Conservation (phyloP, 1,140 invertebrate genomes). For the Drosophila busckii region DNA sequence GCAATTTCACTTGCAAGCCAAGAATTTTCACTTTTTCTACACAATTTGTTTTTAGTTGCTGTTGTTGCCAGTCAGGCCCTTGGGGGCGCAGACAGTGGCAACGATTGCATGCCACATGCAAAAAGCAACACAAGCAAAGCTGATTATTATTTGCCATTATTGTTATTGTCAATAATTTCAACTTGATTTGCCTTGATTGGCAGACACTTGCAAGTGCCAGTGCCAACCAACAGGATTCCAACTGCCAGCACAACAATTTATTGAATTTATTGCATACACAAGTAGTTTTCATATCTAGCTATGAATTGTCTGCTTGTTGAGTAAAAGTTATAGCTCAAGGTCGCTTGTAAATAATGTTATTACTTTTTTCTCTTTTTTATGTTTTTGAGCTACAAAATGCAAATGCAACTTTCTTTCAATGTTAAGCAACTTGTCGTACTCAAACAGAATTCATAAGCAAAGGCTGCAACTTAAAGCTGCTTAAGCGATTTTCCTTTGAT, state of each 20-base stretch:
- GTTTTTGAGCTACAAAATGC: too few relatives aligned
- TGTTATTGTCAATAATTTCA: slow-evolving; percentile 74
- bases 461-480: too few relatives aligned
- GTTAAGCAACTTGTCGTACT: too few relatives aligned
- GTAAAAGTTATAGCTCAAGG: slow-evolving; percentile 32
- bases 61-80: slow-evolving; percentile 16
- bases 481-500: too few relatives aligned
- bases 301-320: slow-evolving; percentile 19
- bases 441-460: too few relatives aligned
- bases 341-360: slow-evolving; percentile 35
- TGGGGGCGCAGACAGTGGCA: slow-evolving; percentile 28
- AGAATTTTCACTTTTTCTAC: slow-evolving; percentile 66
- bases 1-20: slow-evolving; percentile 22
- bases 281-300: slow-evolving; percentile 22
- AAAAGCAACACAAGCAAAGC: slow-evolving; percentile 15
- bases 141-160: slow-evolving; percentile 57
- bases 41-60: slow-evolving; percentile 8
- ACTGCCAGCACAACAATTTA: slow-evolving; percentile 5
- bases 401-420: background rate
- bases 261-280: slow-evolving; percentile 17
- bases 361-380: too few relatives aligned
- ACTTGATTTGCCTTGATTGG: slow-evolving; percentile 65
- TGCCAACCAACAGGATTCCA: background rate
- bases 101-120: slow-evolving; percentile 57
- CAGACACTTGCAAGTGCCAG: slow-evolving; percentile 67